Base-by-base conservation (phyloP, 2,113 vertebrate genomes). In the Cervus canadensis region DNA sequence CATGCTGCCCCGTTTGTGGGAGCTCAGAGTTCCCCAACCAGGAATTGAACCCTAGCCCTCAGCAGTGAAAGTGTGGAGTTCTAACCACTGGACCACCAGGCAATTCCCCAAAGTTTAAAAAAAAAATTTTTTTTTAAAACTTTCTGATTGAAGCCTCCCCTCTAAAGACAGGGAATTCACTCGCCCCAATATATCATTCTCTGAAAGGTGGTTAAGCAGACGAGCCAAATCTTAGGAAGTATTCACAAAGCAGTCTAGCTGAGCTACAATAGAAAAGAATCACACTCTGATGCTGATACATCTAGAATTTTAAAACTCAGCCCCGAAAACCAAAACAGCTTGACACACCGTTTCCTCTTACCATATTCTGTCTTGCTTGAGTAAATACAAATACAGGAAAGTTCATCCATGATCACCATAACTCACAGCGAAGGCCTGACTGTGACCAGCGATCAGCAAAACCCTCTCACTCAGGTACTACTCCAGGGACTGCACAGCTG, bases 91-190 rank as follows among this genome's bases (percentile, higher is more conserved):
- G 45, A 52, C 30, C 9, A 33, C 45, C 78, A 81, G 19, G 45
- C 28, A 81, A 50, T 81, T 52, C 9, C 45, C 9, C 6, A 30
- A 81, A 40, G 10, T 74, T 74, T 12, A 74, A 74, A 71, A 74
- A 23, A 33, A 50, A 6, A 17, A 17, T 23, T 7, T 48, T 3
- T 14, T 45, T 25, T 26, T 40, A 74, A 50, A 33, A 25, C 10
- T 60, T 97, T 45, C 64, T 94, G 15, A 96, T 85, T 67, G 96
- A 95, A 96, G 84, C 86, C 54, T 90, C 33, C 78, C 67, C 43
- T 88, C 57, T 84, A 64, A 82, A 96, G 90, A 71, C 17, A 97
- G 13, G 28, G 17, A 87, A 78, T 71, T 52, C 17, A 88, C 21
- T 78, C 17, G 33, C 13, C 23, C 56, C 59, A 67, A 94, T 28